A percentile compares a stretch with the other conserved stretches of the same genome.
These are phyloP conservation scores for Buphagus erythrorhynchus DNA, from an alignment of 2,797 vertebrate genomes.

Conservation along the genomic window DNA sequence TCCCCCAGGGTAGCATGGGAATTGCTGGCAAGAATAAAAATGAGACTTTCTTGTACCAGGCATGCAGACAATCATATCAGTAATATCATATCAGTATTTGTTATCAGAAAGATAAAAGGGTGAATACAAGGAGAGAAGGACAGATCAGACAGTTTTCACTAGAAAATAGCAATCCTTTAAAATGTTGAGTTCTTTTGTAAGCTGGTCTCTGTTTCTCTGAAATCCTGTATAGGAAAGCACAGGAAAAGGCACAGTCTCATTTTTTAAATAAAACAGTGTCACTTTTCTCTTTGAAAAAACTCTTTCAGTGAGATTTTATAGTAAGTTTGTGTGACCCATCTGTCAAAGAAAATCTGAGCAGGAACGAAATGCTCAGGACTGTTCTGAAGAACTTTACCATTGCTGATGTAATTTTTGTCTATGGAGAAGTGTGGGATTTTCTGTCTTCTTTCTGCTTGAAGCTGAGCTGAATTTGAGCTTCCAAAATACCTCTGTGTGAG, in stretches of 20 bases:
- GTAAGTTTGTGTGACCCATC: not conserved
- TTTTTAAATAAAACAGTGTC: not conserved
- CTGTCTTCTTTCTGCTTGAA: not conserved
- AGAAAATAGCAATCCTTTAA: not conserved
- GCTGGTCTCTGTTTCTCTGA: not conserved
- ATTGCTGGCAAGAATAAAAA: not conserved
- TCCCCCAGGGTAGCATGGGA: not conserved
- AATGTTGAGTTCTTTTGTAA: not conserved
- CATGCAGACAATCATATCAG: not conserved
- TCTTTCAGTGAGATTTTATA: not conserved
- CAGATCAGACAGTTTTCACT: not conserved
- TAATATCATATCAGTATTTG: not conserved
- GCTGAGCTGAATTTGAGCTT: not conserved
- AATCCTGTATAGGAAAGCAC: not conserved
- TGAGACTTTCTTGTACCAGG: not conserved
- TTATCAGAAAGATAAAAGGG: not conserved
- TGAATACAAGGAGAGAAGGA: not conserved
- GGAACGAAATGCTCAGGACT: not conserved
- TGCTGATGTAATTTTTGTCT: not conserved
- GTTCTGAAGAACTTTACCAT: not conserved
- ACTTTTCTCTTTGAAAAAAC: not conserved
- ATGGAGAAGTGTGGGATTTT: not conserved
- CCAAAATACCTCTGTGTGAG: not conserved
- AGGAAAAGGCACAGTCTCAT: not conserved
- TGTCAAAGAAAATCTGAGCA: not conserved